A percentile compares a stretch with the other conserved stretches of the same genome.
These are phyloP conservation scores for Mobula hypostoma DNA, from an alignment of 2,113 vertebrate species.

Conservation along the genomic window DNA sequence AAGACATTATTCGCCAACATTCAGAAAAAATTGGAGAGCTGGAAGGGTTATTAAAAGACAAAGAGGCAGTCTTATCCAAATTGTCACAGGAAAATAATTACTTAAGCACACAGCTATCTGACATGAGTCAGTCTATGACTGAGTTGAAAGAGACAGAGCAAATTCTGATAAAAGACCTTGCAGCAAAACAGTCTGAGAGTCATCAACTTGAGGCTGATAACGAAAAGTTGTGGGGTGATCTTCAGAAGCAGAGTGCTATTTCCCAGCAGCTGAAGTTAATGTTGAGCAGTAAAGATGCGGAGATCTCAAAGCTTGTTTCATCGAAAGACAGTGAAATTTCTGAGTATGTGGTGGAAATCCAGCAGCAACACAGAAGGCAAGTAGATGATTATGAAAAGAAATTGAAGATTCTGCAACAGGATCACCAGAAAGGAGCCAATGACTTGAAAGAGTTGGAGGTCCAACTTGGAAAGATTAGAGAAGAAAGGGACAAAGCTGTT, in stretches of 20 bases:
- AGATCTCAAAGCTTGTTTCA: constrained; percentile 72
- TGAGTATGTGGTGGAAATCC: constrained; percentile 65
- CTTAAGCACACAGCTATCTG: constrained; percentile 52
- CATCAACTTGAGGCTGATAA: constrained; percentile 52
- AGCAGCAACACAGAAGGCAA: constrained; percentile 61
- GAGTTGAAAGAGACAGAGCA: constrained; percentile 53
- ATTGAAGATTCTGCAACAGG: constrained; percentile 51
- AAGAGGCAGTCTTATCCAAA: constrained; percentile 51
- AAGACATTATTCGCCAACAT: constrained; percentile 57
- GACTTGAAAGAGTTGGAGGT: constrained; percentile 56
- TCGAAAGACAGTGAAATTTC: constrained; percentile 70
- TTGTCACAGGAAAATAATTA: constrained; percentile 56
- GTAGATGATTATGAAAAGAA: constrained; percentile 59
- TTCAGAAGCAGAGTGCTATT: constrained; percentile 67
- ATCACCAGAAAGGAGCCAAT: constrained; percentile 54
- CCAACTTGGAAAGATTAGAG: constrained; percentile 48
- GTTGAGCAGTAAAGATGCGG: constrained; percentile 68
- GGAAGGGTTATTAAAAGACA: constrained; percentile 51
- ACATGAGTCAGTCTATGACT: constrained; percentile 47
- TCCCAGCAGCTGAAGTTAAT: constrained; percentile 67
- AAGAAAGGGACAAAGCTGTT: constrained; percentile 59
- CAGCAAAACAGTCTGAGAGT: constrained; percentile 56
- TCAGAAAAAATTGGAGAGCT: constrained; percentile 52
- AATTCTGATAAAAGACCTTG: constrained; percentile 51
- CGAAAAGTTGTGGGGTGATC: constrained; percentile 53